Percentiles rank a stretch among this genome's conserved stretches.
Conservation (phyloP, 2,797 vertebrate species). For the Aselliscus stoliczkanus region DNA sequence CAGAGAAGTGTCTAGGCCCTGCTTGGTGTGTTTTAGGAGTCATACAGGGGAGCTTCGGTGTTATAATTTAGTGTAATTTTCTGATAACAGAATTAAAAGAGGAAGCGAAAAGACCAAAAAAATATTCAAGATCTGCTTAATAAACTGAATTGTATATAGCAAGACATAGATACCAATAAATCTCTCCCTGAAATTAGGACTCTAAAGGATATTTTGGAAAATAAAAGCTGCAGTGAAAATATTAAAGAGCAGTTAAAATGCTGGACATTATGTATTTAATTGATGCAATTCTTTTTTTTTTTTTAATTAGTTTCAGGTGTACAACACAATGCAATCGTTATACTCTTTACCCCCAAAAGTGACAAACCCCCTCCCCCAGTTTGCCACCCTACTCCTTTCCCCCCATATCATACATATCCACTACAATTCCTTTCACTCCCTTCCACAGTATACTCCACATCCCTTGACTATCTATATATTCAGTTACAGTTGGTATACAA, state of each 20-base stretch:
- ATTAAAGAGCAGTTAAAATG: slow-evolving; percentile 37
- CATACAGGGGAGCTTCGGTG: background rate
- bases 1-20: background rate
- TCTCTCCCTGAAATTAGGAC: background rate
- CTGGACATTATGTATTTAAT: slow-evolving; percentile 38
- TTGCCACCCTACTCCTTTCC: too few relatives aligned
- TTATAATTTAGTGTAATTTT: background rate
- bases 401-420: too few relatives aligned
- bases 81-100: background rate
- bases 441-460: too few relatives aligned
- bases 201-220: background rate
- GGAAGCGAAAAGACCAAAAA: background rate
- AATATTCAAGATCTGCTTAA: background rate
- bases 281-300: slow-evolving; percentile 25
- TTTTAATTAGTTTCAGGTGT: too few relatives aligned
- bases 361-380: too few relatives aligned
- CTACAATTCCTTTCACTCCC: too few relatives aligned
- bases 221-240: background rate
- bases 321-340: too few relatives aligned
- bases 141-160: background rate
- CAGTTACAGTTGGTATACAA: too few relatives aligned
- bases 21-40: background rate
- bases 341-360: too few relatives aligned
- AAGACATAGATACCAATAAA: background rate
- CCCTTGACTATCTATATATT: too few relatives aligned